Base-by-base conservation (phyloP, 2,888 invertebrate genomes). In the Drosophila putrida region DNA sequence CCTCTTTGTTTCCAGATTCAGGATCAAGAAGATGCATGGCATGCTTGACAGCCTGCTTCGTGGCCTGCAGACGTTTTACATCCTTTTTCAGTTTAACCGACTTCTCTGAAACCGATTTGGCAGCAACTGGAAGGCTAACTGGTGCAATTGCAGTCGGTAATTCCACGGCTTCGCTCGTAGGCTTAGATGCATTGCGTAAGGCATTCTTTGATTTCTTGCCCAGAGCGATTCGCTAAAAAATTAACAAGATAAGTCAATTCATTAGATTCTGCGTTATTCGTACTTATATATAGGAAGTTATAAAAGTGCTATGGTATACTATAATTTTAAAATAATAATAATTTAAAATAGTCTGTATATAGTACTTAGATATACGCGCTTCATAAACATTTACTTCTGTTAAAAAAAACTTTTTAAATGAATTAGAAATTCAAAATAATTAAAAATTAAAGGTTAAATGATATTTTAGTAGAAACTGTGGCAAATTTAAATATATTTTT, bases 61-160 rank as follows among this genome's bases (percentile, higher is more conserved):
- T 38, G 13, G 82, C 84, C 31, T 87, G 71, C 20, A 85, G 53
- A 6, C 85, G 85, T 13, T 85, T 85, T 0, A 85, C n/a, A 5
- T 72, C 41, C 39, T 84, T 85, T 25, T 82, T 86, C 10, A 61
- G 9, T 6, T 54, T 61, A 0, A 8, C 0, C 0, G 20, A 3
- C 10, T 49, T 57, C 10, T 41, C 10, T 0, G 10, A 1, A 4
- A 9, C 46, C n/a, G 11, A 8, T 4, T 36, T 62, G 6, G 6
- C 1, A 11, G 20, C 10, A 6, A n/a, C 49, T 9, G 39, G 11
- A 20, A 20, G 20, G 20, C 20, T 20, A 20, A 20, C 20, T 20
- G 2, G 20, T 1, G 43, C 9, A 20, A 41, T 5, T 20, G 31
- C 31, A 4, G 8, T 4, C 15, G 13, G 15, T 11, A 15, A 4